Conservation (phyloP, 2,113 vertebrate species). For the Bubalus kerabau region DNA sequence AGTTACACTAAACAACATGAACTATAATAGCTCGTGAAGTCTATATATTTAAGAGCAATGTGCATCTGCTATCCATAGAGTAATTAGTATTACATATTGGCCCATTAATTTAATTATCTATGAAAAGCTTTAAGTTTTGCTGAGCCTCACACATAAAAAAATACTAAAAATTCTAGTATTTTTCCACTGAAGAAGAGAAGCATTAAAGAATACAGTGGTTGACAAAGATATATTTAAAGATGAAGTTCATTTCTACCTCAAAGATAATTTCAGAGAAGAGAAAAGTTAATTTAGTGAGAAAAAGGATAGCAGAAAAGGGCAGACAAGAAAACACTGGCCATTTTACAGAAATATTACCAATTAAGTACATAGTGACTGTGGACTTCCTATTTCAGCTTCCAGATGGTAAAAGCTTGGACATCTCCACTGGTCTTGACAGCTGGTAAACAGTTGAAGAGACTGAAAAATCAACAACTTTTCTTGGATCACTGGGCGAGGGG, state of each 20-base stretch:
- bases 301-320: not conserved
- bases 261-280: not conserved
- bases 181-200: not conserved
- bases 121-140: not conserved
- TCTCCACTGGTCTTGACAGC: not conserved
- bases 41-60: not conserved
- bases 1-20: constrained; percentile 36
- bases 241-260: not conserved
- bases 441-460: not conserved
- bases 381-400: not conserved
- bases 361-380: not conserved
- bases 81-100: constrained; percentile 25
- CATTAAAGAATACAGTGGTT: not conserved
- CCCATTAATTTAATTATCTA: not conserved
- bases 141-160: not conserved
- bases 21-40: not conserved
- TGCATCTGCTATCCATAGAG: not conserved
- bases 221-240: not conserved
- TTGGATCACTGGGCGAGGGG: not conserved
- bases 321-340: not conserved
- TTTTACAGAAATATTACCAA: not conserved
- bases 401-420: not conserved
- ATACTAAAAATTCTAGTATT: not conserved
- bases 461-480: not conserved
- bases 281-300: not conserved